Conservation (phyloP, 2,113 vertebrate genomes). For the Tupaia tana region DNA sequence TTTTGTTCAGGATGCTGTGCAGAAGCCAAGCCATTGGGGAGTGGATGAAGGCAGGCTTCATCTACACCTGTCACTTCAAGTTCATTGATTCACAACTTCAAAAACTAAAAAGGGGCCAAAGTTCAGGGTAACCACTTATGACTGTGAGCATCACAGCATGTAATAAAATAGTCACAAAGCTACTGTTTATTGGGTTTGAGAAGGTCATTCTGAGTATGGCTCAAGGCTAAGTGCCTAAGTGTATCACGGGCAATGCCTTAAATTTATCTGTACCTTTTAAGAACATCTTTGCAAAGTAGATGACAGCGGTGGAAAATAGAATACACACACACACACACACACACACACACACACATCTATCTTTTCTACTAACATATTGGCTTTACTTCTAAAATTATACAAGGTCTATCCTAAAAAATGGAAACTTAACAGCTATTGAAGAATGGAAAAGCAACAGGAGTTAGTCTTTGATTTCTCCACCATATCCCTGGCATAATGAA, state of each 20-base stretch:
- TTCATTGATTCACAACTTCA: slow-evolving; percentile 82
- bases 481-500: background rate
- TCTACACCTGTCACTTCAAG: slow-evolving; percentile 62
- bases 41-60: slow-evolving; percentile 52
- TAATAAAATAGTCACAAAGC: slow-evolving; percentile 80
- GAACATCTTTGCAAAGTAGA: slow-evolving; percentile 55
- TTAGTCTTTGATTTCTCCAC: slow-evolving; percentile 17
- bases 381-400: slow-evolving; percentile 39
- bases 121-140: slow-evolving; percentile 84
- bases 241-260: slow-evolving; percentile 33
- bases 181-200: slow-evolving; percentile 81
- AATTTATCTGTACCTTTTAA: slow-evolving; percentile 58
- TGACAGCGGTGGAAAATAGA: slow-evolving; percentile 54
- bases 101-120: slow-evolving; percentile 84
- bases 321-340: background rate
- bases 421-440: slow-evolving; percentile 31
- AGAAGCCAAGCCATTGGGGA: slow-evolving; percentile 78
- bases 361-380: slow-evolving; percentile 61
- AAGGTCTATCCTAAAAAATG: slow-evolving; percentile 29
- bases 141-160: slow-evolving; percentile 54
- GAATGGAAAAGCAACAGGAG: slow-evolving; percentile 26
- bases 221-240: slow-evolving; percentile 75
- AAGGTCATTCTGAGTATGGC: slow-evolving; percentile 64
- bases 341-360: background rate
- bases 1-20: slow-evolving; percentile 63